phyloP scores from a whole-genome alignment of 1,140 invertebrate genomes.

The Alviniconcha marisindica region DNA sequence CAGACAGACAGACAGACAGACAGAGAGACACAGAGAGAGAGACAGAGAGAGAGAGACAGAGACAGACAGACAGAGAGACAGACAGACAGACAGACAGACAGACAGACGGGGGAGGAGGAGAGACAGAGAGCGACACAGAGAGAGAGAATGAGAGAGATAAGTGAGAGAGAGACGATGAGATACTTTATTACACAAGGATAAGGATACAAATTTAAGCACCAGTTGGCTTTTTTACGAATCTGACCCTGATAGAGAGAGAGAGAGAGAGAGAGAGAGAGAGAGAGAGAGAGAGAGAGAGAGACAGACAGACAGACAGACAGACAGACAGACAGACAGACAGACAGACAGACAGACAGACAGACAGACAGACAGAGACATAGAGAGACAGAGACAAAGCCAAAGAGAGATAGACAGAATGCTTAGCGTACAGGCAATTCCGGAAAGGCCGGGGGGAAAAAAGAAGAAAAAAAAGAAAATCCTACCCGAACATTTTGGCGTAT shows the following conservation, averaged over 20 bases:
- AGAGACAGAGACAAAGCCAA: background rate
- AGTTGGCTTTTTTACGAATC: no score
- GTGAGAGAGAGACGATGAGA: background rate
- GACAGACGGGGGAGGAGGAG: background rate
- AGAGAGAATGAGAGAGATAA: background rate
- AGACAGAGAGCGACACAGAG: background rate
- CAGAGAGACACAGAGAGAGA: background rate
- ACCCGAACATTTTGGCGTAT: no score
- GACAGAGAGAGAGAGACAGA: background rate
- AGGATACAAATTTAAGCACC: no score
- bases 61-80: constrained; percentile 21
- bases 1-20: background rate
- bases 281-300: background rate
- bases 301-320: background rate
- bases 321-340: background rate
- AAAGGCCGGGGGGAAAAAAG: background rate
- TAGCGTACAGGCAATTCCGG: background rate
- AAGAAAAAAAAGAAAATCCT: background rate
- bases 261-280: background rate
- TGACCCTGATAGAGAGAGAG: background rate
- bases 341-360: background rate
- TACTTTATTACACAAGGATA: no score
- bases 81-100: background rate
- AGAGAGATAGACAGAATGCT: background rate
- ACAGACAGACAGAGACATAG: background rate